Evolutionary conservation across 2,113 vertebrate species (phyloP).

Genomic region (Smithornis capensis): DNA sequence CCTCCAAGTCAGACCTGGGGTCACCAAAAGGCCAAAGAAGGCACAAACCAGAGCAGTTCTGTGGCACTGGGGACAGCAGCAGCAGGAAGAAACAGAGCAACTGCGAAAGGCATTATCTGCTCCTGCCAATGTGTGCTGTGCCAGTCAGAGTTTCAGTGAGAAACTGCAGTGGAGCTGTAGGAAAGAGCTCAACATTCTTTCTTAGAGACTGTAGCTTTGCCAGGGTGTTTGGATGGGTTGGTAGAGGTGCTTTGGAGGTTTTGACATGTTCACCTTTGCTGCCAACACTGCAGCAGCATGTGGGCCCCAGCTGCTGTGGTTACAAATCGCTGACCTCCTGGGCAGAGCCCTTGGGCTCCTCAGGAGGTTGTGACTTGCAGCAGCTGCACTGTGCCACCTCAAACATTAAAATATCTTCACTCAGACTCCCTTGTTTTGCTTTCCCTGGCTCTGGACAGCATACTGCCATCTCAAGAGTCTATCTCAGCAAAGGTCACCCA

Average conservation of each 20-base stretch:
- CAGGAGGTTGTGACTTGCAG: neutral
- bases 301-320: neutral
- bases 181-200: neutral
- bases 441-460: neutral
- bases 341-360: neutral
- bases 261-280: neutral
- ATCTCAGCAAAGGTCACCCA: neutral
- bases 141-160: neutral
- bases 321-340: neutral
- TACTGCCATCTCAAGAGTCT: neutral
- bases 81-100: neutral
- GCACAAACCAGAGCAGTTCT: neutral
- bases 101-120: neutral
- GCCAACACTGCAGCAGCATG: neutral
- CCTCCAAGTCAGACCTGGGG: neutral
- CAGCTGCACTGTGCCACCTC: neutral
- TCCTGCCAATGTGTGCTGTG: neutral
- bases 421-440: neutral
- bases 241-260: neutral
- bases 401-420: neutral
- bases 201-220: neutral
- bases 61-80: neutral
- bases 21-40: neutral
- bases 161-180: neutral
- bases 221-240: neutral